Base-by-base conservation (phyloP, 2,888 invertebrate genomes). In the Agapetus fuscipes region DNA sequence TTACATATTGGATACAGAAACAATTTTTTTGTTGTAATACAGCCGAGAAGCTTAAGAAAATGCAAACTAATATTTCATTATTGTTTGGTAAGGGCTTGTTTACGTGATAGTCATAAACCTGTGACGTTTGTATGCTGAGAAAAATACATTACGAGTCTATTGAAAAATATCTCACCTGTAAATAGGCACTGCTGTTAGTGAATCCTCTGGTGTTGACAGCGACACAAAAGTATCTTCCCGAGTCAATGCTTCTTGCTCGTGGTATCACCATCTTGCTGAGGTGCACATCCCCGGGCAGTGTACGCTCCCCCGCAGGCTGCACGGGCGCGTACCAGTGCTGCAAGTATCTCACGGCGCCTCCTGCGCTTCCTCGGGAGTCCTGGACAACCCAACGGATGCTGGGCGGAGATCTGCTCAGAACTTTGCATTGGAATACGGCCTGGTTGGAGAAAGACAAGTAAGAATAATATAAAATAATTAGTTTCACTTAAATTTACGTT, bases 391-490 rank as follows among this genome's bases (percentile, higher is more conserved):
- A 48, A 25, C 37, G 20, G 12, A 48, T 39, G 6, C 34, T 34
- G 3, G 41, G 34, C 7, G 41, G 39, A 9, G 38, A 37, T 6
- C 32, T 31, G 24, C 46, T 46, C 7, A 13, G 34, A 10, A 48
- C 48, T 27, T 45, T 46, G 34, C 48, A 48, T 25, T 46, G 46
- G 16, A 48, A 45, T 12, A 43, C 40, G 9, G 42, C 48, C 48
- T 48, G 37, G 2, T 38, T 42, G 14, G n/a, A 7, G 3, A 30
- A 10, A 17, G 12, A 37, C 12, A 30, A 11, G 10, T 26, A 6
- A 17, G 10, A 10, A 14, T 37, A 37, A 11, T 24, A 28, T n/a
- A n/a, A n/a, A n/a, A n/a, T n/a, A n/a, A n/a, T n/a, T n/a, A n/a
- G n/a, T n/a, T n/a, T n/a, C n/a, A 9, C 3, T 4, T 28, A 27